Conservation (phyloP, 2,797 vertebrate species). For the Sparidentex hasta region DNA sequence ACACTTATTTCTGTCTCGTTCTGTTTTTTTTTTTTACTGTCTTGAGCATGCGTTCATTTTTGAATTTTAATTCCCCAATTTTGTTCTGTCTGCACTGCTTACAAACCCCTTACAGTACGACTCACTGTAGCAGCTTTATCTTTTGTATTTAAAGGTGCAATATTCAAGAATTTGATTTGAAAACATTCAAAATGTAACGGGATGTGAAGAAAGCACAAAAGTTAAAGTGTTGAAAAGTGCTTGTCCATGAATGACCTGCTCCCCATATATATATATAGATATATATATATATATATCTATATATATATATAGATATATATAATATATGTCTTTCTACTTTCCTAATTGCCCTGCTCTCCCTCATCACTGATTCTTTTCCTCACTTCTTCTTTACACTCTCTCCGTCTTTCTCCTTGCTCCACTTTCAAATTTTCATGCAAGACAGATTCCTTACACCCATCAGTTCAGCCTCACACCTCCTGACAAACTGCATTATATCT, state of each 20-base stretch:
- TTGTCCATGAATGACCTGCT: slow-evolving; percentile 1
- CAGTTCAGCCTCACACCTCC: slow-evolving; percentile 68
- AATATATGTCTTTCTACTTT: neutral
- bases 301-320: no score
- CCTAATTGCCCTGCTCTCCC: slow-evolving; percentile 3
- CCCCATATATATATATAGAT: no score
- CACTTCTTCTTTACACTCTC: neutral
- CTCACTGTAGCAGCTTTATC: slow-evolving; percentile 2
- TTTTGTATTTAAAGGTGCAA: neutral
- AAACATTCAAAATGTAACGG: no score
- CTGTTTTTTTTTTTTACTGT: slow-evolving; percentile 8
- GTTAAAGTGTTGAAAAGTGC: neutral
- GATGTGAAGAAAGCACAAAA: neutral
- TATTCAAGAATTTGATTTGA: no score
- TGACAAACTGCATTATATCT: slow-evolving; percentile 58
- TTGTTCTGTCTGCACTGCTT: neutral
- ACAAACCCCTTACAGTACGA: neutral
- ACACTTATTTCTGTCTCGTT: slow-evolving; percentile 40
- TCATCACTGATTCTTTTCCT: neutral
- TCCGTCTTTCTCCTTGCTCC: neutral
- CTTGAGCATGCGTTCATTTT: neutral
- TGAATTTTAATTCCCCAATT: neutral
- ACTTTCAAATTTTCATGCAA: slow-evolving; percentile 32
- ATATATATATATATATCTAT: no score
- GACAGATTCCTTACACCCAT: slow-evolving; percentile 71